Evolutionary conservation across 2,113 vertebrate genomes (phyloP).

Genomic region (Lipophrys pholis): DNA sequence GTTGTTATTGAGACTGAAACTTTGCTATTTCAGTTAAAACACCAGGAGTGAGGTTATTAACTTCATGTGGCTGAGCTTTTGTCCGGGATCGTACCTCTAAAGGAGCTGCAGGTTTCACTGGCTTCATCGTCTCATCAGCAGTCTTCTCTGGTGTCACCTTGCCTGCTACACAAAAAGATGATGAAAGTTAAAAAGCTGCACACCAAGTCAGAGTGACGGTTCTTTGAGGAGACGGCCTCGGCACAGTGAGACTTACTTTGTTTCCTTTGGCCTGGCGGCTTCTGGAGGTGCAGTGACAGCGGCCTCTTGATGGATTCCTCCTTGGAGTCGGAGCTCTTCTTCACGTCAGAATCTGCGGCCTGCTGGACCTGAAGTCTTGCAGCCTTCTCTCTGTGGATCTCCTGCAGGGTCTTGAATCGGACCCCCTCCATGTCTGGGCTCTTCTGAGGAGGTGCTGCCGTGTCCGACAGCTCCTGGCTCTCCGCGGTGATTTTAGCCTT

Average conservation of each 20-base stretch:
- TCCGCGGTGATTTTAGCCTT: constrained; percentile 18
- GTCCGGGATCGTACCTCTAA: constrained; percentile 56
- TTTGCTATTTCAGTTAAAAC: too few relatives aligned
- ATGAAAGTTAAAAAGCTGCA: neutral
- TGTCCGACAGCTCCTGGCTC: neutral
- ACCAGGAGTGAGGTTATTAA: too few relatives aligned
- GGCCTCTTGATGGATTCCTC: constrained; percentile 58
- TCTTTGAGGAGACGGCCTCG: too few relatives aligned
- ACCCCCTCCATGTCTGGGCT: constrained; percentile 66
- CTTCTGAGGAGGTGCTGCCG: neutral
- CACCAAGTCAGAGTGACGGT: neutral
- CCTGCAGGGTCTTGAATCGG: constrained; percentile 91
- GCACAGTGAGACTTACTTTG: constrained; percentile 70
- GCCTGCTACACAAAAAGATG: constrained; percentile 25
- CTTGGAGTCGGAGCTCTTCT: constrained; percentile 26
- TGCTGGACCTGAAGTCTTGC: constrained; percentile 80
- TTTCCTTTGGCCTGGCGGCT: constrained; percentile 60
- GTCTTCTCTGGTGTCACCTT: constrained; percentile 40
- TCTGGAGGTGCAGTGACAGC: constrained; percentile 77
- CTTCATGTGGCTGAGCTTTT: neutral
- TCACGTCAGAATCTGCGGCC: constrained; percentile 9
- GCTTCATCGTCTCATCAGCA: constrained; percentile 37
- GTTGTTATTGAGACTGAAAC: too few relatives aligned
- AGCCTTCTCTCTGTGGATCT: constrained; percentile 94
- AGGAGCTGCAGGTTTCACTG: neutral